Base-by-base conservation (phyloP, 2,797 vertebrate genomes). In the Tenualosa ilisha region DNA sequence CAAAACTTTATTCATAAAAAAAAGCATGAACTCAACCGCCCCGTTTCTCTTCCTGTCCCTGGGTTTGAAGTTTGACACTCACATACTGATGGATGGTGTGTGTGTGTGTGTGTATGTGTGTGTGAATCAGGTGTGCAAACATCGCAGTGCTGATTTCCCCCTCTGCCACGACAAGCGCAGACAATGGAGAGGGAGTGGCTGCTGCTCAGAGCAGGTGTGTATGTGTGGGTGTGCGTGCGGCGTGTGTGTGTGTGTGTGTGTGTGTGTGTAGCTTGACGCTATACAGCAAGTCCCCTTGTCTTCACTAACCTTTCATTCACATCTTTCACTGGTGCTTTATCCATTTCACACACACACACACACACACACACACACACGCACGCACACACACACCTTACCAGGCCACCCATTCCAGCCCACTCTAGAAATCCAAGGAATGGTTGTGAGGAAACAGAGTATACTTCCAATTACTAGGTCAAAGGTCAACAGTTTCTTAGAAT, bases 41-140 rank as follows among this genome's bases (percentile, higher is more conserved):
- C 72, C 13, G 51, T 53, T 0, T 82, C 1, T 40, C 87, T 88
- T 88, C 40, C 85, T 84, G 84, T 85, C 2, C 40, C 51, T 46
- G 81, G 65, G 85, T 88, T 91, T 90, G 86, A 88, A 88, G 90
- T 91, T 88, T 91, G 88, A 92, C 82, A 85, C 86, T 88, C 89
- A 86, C 89, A 93, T 93, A 93, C 92, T 89, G 90, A 72, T 40
- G 82, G 83, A 65, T 83, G 65, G 88, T 90, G 91, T 86, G 89
- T 90, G 26, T 68, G 63, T 68, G 63, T 68, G 26, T 37, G 63
- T 37, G 24, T 31, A 24, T 15, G 65, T 31, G 26, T 40, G 31
- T 72, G 65, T 15, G 89, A 85, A 93, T 93, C 90, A 90, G 92
- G 90, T 92, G 90, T 91, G 91, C 90, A 89, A 91, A 92, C 88